phyloP scores from a whole-genome alignment of 2,888 invertebrate species.

The Lochmaea capreae region DNA sequence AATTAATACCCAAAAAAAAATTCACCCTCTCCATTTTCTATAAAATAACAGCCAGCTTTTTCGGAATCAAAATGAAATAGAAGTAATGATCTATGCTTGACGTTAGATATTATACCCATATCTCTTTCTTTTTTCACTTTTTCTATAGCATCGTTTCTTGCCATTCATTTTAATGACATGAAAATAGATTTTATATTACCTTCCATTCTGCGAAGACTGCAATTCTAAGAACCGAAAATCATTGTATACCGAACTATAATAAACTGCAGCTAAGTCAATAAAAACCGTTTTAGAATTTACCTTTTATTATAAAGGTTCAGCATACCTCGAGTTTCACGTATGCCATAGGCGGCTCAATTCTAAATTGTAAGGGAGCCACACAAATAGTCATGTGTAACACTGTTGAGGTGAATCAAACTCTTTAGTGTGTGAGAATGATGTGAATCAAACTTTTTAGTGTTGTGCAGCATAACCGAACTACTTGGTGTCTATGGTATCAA shows the following conservation, averaged over 20 bases:
- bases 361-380: not conserved
- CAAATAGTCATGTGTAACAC: too few relatives aligned
- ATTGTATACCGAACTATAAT: constrained; percentile 40
- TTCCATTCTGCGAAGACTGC: constrained; percentile 16
- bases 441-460: too few relatives aligned
- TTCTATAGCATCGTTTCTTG: constrained; percentile 31
- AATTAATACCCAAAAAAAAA: too few relatives aligned
- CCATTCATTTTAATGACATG: constrained; percentile 38
- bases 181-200: constrained; percentile 40
- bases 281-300: constrained; percentile 35
- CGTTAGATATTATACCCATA: constrained; percentile 19
- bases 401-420: too few relatives aligned
- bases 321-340: not conserved
- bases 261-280: constrained; percentile 45
- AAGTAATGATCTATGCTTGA: constrained; percentile 26
- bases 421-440: too few relatives aligned
- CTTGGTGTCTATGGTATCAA: too few relatives aligned
- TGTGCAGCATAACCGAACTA: too few relatives aligned
- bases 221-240: constrained; percentile 33
- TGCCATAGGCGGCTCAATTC: not conserved
- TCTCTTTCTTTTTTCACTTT: constrained; percentile 29
- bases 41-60: not conserved
- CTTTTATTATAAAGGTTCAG: constrained; percentile 16
- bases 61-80: constrained; percentile 12
- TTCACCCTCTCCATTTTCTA: too few relatives aligned